Conservation (phyloP, 2,888 invertebrate genomes). For the Cantharis nigra region DNA sequence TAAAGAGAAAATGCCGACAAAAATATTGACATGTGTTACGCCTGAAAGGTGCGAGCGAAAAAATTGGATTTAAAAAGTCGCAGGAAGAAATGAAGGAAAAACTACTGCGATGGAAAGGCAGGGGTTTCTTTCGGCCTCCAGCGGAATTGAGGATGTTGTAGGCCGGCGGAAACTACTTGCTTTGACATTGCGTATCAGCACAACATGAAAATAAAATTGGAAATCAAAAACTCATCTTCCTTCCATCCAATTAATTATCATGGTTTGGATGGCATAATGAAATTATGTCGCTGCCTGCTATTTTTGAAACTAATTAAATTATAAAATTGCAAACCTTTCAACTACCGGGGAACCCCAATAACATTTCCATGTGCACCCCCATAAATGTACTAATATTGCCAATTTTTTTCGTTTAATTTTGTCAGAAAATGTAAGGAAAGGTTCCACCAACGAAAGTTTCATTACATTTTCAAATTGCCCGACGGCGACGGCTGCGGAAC, state of each 20-base stretch:
- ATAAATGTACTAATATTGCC: too few species aligned
- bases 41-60: neutral
- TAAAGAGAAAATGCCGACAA: neutral
- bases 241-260: neutral
- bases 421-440: neutral
- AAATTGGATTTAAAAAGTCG: neutral
- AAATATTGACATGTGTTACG: neutral
- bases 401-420: neutral
- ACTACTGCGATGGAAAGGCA: slow-evolving; percentile 57
- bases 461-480: neutral
- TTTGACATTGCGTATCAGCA: slow-evolving; percentile 43
- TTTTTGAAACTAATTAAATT: neutral
- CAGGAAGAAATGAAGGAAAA: slow-evolving; percentile 7
- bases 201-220: neutral
- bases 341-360: neutral
- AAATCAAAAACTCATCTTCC: neutral
- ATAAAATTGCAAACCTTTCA: too few species aligned
- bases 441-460: neutral
- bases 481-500: neutral
- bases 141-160: slow-evolving; percentile 75
- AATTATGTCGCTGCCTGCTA: neutral
- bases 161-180: slow-evolving; percentile 96
- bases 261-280: too few species aligned
- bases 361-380: neutral
- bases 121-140: slow-evolving; percentile 96